Conservation (phyloP, 2,888 invertebrate genomes). For the Melikaiella ostensackeni region DNA sequence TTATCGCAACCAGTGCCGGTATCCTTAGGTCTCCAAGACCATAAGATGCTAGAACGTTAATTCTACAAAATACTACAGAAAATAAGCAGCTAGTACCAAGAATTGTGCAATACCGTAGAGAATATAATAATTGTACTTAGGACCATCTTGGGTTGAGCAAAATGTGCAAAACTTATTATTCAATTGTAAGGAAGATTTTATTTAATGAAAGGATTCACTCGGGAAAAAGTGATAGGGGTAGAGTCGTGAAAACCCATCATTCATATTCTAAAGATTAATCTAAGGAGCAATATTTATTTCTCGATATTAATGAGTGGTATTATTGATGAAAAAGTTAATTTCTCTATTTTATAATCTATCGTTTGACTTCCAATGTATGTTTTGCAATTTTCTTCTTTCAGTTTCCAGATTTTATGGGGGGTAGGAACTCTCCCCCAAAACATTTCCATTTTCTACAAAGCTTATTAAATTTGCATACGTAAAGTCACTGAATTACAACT, state of each 20-base stretch:
- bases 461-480: not conserved
- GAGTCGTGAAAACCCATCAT: slow-evolving; percentile 9
- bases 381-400: not conserved
- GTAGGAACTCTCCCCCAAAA: not conserved
- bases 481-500: slow-evolving; percentile 7
- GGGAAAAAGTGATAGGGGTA: not conserved
- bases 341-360: not conserved
- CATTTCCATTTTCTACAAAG: not conserved
- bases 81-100: slow-evolving; percentile 5
- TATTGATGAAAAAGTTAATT: not conserved
- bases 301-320: not conserved
- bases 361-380: not conserved
- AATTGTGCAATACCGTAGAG: slow-evolving; percentile 23
- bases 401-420: not conserved
- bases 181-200: slow-evolving; percentile 12
- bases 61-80: slow-evolving; percentile 12
- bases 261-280: slow-evolving; percentile 11
- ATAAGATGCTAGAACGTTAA: slow-evolving; percentile 18
- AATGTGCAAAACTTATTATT: slow-evolving; percentile 13
- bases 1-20: slow-evolving; percentile 32
- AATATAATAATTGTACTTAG: slow-evolving; percentile 25
- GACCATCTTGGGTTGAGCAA: slow-evolving; percentile 31
- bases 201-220: slow-evolving; percentile 5
- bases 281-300: not conserved
- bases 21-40: slow-evolving; percentile 23